Percentiles rank a stretch among this genome's conserved stretches.
Evolutionary conservation across 2,888 invertebrate species (phyloP).

Genomic region (Plebejus melissa): DNA sequence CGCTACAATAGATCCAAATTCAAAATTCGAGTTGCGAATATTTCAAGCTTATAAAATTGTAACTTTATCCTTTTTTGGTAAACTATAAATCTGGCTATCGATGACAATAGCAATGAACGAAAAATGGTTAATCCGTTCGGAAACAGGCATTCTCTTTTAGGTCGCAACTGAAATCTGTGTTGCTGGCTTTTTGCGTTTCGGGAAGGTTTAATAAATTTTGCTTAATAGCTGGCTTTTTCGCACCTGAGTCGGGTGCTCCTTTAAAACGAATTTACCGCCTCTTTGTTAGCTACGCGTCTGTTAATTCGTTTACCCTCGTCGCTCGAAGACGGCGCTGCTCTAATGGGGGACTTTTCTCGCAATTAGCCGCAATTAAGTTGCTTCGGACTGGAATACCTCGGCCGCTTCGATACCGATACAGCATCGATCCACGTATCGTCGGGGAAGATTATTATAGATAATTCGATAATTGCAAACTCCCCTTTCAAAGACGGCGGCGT

Average conservation of each 20-base stretch:
- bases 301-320: conserved; percentile 74
- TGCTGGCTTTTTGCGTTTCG: conserved; percentile 44
- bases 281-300: conserved; percentile 62
- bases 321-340: conserved; percentile 54
- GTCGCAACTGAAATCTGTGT: conserved; percentile 37
- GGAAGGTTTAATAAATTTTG: conserved; percentile 64
- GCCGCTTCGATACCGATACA: conserved; percentile 33
- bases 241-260: conserved; percentile 66
- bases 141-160: conserved; percentile 37
- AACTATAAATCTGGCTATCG: conserved; percentile 31
- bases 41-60: conserved; percentile 29
- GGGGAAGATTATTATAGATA: conserved; percentile 24
- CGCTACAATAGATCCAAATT: conserved; percentile 12
- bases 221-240: conserved; percentile 65
- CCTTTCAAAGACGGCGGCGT: background rate
- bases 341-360: conserved; percentile 71
- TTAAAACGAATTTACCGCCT: conserved; percentile 69
- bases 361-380: conserved; percentile 74
- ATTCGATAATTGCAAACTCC: conserved; percentile 24
- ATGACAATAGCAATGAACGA: conserved; percentile 36
- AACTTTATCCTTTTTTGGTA: conserved; percentile 27
- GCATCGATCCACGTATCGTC: conserved; percentile 31
- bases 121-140: conserved; percentile 34
- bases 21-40: conserved; percentile 26
- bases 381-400: conserved; percentile 58